Evolutionary conservation across 2,113 vertebrate genomes (phyloP), one percentile per base, ranked within the genome.

Genomic region (Myiagra hebetior): DNA sequence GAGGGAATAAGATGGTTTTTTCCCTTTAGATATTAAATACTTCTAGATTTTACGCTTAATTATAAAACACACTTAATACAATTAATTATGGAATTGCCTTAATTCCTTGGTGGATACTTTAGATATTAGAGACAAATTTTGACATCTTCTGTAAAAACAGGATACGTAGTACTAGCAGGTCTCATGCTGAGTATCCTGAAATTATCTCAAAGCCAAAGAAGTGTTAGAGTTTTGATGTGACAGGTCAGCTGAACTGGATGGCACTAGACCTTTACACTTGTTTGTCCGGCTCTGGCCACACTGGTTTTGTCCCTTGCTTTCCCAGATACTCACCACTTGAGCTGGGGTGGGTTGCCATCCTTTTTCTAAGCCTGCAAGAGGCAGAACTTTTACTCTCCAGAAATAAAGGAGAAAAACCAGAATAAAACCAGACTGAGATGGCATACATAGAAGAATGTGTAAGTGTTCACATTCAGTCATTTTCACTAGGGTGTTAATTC

Each of bases 1-100:
- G 18, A 15, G 21, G 3, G 11, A 42, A 41, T 55, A 69, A 65
- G 10, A 6, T 83, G 14, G 14, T 1, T 0, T 0, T n/a, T 73
- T 81, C 46, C 16, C 22, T 55, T 84, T 37, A 69, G 11, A 12
- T 76, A 64, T 27, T 20, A 60, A 81, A 67, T 50, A 24, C 12
- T 39, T 89, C 9, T 15, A 59, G 39, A 55, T 81, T 70, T 91
- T 70, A 30, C 33, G 18, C 28, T n/a, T 63, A 91, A 59, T 37
- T 57, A 27, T 55, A 50, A 73, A 91, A 21, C 13, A 37, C 8
- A 47, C 21, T 68, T 55, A 74, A 62, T 41, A 41, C 16, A 47
- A 69, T 57, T 87, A 49, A 77, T 70, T 87, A 59, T 59, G 35
- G 27, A 67, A 65, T 70, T 69, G 31, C 7, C 44, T 73, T 74